Conservation (phyloP, 2,113 vertebrate species). For the Amia ocellicauda region DNA sequence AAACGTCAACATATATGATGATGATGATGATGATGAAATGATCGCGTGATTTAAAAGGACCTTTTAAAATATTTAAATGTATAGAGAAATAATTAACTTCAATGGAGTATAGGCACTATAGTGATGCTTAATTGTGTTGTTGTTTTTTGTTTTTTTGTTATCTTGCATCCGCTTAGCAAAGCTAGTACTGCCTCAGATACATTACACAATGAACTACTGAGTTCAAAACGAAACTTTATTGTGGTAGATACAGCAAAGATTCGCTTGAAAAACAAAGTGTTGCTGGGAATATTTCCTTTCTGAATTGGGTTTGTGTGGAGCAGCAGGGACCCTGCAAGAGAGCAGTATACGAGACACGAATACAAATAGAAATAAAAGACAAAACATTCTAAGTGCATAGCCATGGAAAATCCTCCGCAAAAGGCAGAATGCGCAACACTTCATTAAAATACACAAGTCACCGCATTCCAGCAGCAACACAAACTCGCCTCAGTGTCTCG, state of each 20-base stretch:
- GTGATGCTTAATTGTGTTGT: no score
- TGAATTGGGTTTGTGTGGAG: conserved; percentile 51
- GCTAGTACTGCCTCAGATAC: no score
- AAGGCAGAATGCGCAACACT: conserved; percentile 40
- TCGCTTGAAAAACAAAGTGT: conserved; percentile 1
- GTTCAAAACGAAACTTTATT: not conserved
- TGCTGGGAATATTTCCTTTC: conserved; percentile 12
- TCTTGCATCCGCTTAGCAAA: no score
- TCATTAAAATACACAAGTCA: conserved; percentile 39
- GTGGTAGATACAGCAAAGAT: not conserved
- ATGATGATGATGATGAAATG: no score
- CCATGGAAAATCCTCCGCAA: conserved; percentile 56
- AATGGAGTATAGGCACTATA: no score
- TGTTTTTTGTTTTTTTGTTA: no score
- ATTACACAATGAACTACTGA: not conserved
- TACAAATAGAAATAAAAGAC: conserved; percentile 44
- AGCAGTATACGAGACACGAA: conserved; percentile 44
- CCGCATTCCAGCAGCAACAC: conserved; percentile 8
- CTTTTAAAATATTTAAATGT: no score
- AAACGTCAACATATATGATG: no score
- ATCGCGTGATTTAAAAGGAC: no score
- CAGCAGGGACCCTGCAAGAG: conserved; percentile 45
- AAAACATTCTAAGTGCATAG: conserved; percentile 48
- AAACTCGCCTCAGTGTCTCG: conserved; percentile 9
- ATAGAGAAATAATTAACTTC: no score